These are phyloP conservation scores for Bubo bubo DNA, from an alignment of 2,113 vertebrate species.

Conservation along the genomic window DNA sequence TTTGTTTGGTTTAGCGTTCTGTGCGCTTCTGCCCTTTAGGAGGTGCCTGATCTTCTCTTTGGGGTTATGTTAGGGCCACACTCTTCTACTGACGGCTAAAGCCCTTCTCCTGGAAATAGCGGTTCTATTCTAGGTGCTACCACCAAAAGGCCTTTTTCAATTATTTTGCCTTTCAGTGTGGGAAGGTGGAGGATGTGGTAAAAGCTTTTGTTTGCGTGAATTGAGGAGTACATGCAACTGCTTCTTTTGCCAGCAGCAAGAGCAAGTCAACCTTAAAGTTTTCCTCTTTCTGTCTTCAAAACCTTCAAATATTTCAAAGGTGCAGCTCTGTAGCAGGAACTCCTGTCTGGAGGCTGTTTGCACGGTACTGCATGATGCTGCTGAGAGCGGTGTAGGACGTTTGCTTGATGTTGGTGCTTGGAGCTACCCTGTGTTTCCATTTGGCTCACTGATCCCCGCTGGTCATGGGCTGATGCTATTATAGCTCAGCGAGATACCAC, in stretches of 20 bases:
- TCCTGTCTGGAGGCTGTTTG: neutral
- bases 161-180: neutral
- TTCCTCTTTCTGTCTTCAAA: neutral
- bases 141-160: neutral
- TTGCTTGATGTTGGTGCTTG: neutral
- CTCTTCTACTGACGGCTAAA: neutral
- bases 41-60: neutral
- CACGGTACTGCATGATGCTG: fast-evolving
- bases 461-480: neutral
- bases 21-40: fast-evolving
- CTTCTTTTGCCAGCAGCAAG: neutral
- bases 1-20: neutral
- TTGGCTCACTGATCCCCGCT: neutral
- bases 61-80: neutral
- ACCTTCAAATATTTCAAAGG: neutral
- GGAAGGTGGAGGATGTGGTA: neutral
- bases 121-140: neutral
- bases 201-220: neutral
- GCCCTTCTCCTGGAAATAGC: neutral
- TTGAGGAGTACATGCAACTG: fast-evolving
- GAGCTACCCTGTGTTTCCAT: neutral
- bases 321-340: neutral
- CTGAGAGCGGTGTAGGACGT: neutral
- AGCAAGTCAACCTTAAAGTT: neutral
- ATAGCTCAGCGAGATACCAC: neutral